Evolutionary conservation across 2,113 vertebrate genomes (phyloP).

Genomic region (Passer montanus): DNA sequence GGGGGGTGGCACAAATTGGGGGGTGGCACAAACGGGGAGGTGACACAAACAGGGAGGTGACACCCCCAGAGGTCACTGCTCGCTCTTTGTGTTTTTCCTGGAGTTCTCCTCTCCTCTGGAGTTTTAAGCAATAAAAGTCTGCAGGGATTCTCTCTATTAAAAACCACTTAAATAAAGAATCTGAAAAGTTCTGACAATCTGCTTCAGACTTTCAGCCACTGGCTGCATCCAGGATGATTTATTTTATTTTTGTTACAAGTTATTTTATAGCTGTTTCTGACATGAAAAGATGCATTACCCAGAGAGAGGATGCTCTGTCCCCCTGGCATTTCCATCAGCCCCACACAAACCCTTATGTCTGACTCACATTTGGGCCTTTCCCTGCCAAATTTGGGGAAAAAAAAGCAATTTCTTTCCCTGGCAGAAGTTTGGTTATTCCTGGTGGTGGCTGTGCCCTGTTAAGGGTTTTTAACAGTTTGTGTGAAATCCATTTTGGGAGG

Average conservation of each 20-base stretch:
- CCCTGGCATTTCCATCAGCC: neutral
- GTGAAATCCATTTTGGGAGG: neutral
- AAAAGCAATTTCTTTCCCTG: neutral
- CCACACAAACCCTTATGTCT: neutral
- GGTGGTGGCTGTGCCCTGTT: fast-evolving
- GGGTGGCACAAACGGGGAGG: neutral
- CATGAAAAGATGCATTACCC: neutral
- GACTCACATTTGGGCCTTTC: neutral
- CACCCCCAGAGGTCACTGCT: neutral
- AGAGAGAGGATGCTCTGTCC: neutral
- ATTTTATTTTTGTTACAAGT: neutral
- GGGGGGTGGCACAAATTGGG: too few species aligned
- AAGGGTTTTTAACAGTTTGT: neutral
- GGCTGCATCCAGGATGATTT: fast-evolving
- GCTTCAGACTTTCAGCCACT: neutral
- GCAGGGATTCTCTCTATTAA: neutral
- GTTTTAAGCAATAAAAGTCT: constrained; percentile 2
- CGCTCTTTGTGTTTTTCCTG: neutral
- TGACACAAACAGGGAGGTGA: neutral
- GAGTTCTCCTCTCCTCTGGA: neutral
- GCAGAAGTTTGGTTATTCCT: neutral
- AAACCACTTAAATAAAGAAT: neutral
- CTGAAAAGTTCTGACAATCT: neutral
- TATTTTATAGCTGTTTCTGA: neutral
- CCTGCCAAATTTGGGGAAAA: neutral